Evolutionary conservation across 2,888 invertebrate species (phyloP).

Genomic region (Galeopsomyia nigrocyanea): DNA sequence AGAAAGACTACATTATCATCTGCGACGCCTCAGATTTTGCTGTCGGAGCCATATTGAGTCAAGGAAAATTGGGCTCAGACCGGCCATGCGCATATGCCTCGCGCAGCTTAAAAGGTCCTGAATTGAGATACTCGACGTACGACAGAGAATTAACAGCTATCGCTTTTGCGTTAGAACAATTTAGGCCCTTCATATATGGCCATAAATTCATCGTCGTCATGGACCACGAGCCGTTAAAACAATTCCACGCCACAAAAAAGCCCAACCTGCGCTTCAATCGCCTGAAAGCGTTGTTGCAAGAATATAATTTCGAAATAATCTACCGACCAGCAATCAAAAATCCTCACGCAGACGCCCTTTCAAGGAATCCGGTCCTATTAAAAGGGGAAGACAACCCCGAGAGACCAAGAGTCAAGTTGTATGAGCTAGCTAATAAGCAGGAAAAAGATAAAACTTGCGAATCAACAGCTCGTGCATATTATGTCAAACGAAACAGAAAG

Average conservation of each 20-base stretch:
- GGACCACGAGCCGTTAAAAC: constrained; percentile 44
- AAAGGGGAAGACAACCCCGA: too few species aligned
- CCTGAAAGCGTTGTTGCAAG: constrained; percentile 28
- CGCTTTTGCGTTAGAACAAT: constrained; percentile 30
- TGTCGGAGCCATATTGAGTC: constrained; percentile 33
- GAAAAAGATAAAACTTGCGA: too few species aligned
- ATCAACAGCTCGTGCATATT: too few species aligned
- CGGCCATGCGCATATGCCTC: constrained; percentile 36
- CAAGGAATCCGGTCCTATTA: constrained; percentile 16
- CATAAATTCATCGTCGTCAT: constrained; percentile 31
- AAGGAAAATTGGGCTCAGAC: constrained; percentile 33
- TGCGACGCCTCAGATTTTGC: constrained; percentile 41
- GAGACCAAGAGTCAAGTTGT: too few species aligned
- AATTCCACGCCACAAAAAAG: constrained; percentile 28
- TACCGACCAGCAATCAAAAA: constrained; percentile 38
- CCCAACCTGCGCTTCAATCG: constrained; percentile 25
- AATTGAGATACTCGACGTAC: constrained; percentile 38
- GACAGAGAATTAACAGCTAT: constrained; percentile 42
- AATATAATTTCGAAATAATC: constrained; percentile 27
- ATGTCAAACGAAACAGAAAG: too few species aligned
- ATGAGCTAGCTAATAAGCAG: too few species aligned
- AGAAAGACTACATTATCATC: constrained; percentile 36
- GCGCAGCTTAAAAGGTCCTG: not conserved
- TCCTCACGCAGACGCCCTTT: constrained; percentile 32
- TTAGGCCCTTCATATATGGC: constrained; percentile 40